These are phyloP conservation scores for Kryphioiulus occultus DNA, from an alignment of 2,888 invertebrate species.

Conservation along the genomic window DNA sequence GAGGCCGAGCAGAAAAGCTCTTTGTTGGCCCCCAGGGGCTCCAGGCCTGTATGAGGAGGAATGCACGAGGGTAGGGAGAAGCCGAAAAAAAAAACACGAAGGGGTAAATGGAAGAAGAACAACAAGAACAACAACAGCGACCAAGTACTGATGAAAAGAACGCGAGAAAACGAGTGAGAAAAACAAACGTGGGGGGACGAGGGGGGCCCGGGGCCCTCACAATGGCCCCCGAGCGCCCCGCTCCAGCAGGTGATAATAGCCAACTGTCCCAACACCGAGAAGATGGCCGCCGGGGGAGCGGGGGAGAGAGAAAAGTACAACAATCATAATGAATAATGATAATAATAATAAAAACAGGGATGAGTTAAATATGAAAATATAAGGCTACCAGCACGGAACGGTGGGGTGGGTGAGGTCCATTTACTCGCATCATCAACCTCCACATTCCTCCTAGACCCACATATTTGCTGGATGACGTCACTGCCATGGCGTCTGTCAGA, in stretches of 20 bases:
- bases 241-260: background rate
- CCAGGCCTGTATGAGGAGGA: constrained; percentile 3
- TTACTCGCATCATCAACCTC: background rate
- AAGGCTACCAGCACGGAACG: no score
- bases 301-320: no score
- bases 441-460: no score
- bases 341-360: background rate
- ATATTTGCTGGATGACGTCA: no score
- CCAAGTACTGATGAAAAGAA: no score
- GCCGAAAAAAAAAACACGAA: background rate
- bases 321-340: background rate
- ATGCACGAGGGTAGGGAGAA: background rate
- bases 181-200: constrained; percentile 6
- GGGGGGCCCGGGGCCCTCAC: no score
- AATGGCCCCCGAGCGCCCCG: background rate
- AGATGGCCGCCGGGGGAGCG: background rate
- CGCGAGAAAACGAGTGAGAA: no score
- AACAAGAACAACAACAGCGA: background rate
- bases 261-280: constrained; percentile 20
- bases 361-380: background rate
- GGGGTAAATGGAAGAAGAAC: constrained; percentile 3
- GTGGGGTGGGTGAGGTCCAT: background rate
- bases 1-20: background rate
- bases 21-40: background rate
- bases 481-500: no score